Percentiles rank a stretch among this genome's conserved stretches.
Evolutionary conservation across 2,888 invertebrate genomes (phyloP).

Genomic region (Pasiphila rectangulata): DNA sequence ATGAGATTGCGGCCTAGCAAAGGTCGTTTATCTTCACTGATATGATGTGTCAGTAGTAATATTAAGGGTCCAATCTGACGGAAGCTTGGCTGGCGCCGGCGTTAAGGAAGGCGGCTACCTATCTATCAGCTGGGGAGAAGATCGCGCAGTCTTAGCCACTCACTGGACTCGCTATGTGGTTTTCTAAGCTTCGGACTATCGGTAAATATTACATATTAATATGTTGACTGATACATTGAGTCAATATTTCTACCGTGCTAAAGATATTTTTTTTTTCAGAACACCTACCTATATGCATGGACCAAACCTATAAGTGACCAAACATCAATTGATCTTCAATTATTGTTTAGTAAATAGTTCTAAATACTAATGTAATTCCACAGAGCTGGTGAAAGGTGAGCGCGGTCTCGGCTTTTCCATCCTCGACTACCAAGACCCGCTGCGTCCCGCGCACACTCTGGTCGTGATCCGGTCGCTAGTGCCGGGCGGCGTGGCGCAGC

Average conservation of each 20-base stretch:
- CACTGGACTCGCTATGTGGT: constrained; percentile 99
- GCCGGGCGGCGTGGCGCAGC: constrained; percentile 98
- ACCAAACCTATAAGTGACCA: no score
- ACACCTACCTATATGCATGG: no score
- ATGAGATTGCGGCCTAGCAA: no score
- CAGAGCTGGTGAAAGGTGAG: constrained; percentile 96
- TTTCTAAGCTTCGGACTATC: constrained; percentile 97
- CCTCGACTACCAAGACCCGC: constrained; percentile 95
- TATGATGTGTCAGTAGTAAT: no score
- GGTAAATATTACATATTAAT: no score
- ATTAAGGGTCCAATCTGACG: constrained; percentile 93
- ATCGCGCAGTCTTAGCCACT: constrained; percentile 96
- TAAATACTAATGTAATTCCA: no score
- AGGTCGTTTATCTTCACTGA: no score
- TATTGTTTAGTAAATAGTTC: no score
- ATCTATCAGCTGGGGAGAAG: constrained; percentile 59
- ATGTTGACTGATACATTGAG: no score
- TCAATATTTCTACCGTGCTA: no score
- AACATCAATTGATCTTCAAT: no score
- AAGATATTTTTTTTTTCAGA: no score
- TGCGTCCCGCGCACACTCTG: constrained; percentile 97
- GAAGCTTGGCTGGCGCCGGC: constrained; percentile 86
- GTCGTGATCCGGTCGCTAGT: constrained; percentile 99
- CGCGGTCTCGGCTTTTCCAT: constrained; percentile 99
- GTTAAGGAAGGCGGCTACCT: constrained; percentile 75